Conservation (phyloP, 2,888 invertebrate genomes). For the Caenorhabditis angaria region DNA sequence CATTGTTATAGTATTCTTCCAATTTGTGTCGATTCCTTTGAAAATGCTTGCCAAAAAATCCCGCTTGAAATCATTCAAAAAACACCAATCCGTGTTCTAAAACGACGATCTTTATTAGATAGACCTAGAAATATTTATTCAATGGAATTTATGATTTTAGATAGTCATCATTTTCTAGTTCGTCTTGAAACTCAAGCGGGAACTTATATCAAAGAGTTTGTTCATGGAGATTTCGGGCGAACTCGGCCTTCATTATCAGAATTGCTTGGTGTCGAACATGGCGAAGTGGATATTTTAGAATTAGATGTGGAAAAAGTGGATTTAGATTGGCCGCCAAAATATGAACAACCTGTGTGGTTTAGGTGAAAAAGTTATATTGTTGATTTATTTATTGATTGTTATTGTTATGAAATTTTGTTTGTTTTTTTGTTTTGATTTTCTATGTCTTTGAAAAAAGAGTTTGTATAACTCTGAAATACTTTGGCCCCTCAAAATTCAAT, state of each 20-base stretch:
- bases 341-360: constrained; percentile 25
- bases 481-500: neutral
- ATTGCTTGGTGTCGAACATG: constrained; percentile 77
- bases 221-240: constrained; percentile 92
- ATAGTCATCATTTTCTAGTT: constrained; percentile 56
- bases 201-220: constrained; percentile 92
- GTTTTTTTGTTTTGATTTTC: constrained; percentile 13
- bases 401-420: constrained; percentile 8
- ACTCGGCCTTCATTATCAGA: constrained; percentile 80
- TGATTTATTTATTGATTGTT: constrained; percentile 11
- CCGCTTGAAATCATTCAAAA: constrained; percentile 52
- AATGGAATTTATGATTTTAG: constrained; percentile 55
- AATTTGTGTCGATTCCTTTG: constrained; percentile 42
- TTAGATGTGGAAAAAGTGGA: constrained; percentile 85
- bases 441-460: neutral
- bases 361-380: constrained; percentile 21
- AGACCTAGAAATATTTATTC: constrained; percentile 62
- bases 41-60: constrained; percentile 14
- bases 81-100: constrained; percentile 64
- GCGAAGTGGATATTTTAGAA: constrained; percentile 84
- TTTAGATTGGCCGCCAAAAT: constrained; percentile 80
- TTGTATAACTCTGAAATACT: neutral
- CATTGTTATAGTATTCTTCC: constrained; percentile 65
- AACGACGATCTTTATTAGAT: constrained; percentile 66
- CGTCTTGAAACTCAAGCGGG: constrained; percentile 71